phyloP scores from a whole-genome alignment of 2,113 vertebrate species.

The Mellivora capensis region DNA sequence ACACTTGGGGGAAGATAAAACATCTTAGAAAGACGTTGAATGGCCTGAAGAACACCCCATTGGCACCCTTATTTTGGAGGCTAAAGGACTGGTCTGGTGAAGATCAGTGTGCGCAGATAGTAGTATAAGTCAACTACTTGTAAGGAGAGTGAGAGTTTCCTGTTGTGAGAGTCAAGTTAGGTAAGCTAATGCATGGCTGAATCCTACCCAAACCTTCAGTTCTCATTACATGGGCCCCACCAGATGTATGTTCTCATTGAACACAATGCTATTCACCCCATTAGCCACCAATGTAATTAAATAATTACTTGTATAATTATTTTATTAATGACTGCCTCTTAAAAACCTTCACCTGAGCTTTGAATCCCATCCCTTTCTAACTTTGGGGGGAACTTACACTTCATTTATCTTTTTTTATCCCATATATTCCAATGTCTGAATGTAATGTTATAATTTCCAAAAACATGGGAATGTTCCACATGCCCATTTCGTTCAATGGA shows the following conservation, averaged over 20 bases:
- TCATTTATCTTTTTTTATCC: neutral
- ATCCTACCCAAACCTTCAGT: neutral
- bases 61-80: neutral
- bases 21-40: neutral
- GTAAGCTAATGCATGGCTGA: neutral
- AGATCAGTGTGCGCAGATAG: neutral
- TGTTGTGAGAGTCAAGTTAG: neutral
- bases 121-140: neutral
- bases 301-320: neutral
- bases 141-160: neutral
- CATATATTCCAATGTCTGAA: neutral
- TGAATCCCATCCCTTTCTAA: neutral
- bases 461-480: neutral
- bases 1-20: neutral
- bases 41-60: neutral
- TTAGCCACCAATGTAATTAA: neutral
- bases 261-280: neutral
- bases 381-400: neutral
- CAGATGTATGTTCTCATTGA: neutral
- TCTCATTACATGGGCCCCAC: neutral
- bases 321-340: neutral
- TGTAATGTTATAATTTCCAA: neutral
- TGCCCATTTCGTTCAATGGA: neutral
- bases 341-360: neutral
- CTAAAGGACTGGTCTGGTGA: neutral